Evolutionary conservation across 37 sponge, comb jelly and placozoan genomes (phyloP).

Genomic region (Hexactinellida sp.): DNA sequence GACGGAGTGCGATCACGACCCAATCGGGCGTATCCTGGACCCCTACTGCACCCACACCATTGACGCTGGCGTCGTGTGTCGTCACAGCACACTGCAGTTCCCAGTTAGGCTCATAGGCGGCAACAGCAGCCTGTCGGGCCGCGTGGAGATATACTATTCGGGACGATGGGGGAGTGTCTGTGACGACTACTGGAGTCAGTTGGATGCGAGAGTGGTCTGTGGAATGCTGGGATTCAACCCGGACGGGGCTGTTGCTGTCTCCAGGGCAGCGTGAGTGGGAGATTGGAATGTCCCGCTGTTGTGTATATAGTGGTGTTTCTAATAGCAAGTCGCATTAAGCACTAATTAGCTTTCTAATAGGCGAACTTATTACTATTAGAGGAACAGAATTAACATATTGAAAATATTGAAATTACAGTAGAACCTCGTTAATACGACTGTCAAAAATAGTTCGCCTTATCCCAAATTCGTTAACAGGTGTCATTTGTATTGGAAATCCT

Average conservation of each 20-base stretch:
- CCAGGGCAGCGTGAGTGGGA: background rate
- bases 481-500: too few relatives aligned
- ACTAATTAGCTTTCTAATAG: too few relatives aligned
- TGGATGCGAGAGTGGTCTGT: constrained; percentile 16
- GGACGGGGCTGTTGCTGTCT: background rate
- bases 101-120: constrained; percentile 18
- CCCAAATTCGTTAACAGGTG: too few relatives aligned
- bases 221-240: background rate
- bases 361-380: too few relatives aligned
- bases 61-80: background rate
- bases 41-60: background rate
- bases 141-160: constrained; percentile 21
- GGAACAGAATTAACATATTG: too few relatives aligned
- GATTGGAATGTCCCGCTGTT: background rate
- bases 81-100: background rate
- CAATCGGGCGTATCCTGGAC: background rate
- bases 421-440: too few relatives aligned
- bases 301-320: too few relatives aligned
- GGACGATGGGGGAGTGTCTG: constrained; percentile 21
- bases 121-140: background rate
- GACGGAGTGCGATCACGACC: background rate
- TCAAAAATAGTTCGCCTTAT: too few relatives aligned
- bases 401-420: too few relatives aligned
- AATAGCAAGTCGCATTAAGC: too few relatives aligned
- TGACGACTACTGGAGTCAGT: constrained; percentile 7